A percentile compares a stretch with the other conserved stretches of the same genome.
Evolutionary conservation across 2,888 invertebrate genomes (phyloP).

Genomic region (Dysmachus trigonus): DNA sequence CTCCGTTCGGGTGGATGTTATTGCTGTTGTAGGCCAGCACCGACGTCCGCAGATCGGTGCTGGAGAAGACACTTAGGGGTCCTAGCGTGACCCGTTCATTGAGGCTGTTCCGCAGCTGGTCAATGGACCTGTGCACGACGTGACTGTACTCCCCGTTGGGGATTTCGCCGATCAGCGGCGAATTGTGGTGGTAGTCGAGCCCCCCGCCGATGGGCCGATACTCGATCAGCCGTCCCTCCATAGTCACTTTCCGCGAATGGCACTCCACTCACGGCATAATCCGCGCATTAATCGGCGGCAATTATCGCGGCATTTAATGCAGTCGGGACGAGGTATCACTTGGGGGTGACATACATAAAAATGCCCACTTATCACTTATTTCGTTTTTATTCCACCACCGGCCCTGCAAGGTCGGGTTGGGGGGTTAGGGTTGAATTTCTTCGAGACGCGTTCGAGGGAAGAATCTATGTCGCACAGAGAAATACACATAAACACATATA

Average conservation of each 20-base stretch:
- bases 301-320: neutral
- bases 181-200: conserved; percentile 72
- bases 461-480: neutral
- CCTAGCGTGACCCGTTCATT: conserved; percentile 70
- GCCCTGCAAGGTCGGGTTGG: neutral
- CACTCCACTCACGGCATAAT: neutral
- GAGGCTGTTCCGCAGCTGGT: conserved; percentile 70
- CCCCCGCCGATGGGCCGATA: conserved; percentile 70
- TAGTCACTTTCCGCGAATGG: conserved; percentile 50
- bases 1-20: conserved; percentile 41
- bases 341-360: conserved; percentile 7
- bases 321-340: neutral
- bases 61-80: conserved; percentile 65
- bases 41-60: conserved; percentile 58
- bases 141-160: conserved; percentile 72
- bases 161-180: conserved; percentile 74
- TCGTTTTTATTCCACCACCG: neutral
- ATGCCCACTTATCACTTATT: conserved; percentile 12
- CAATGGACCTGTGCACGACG: conserved; percentile 73
- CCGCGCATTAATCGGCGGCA: neutral
- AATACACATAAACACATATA: neutral
- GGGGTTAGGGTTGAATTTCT: neutral
- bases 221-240: conserved; percentile 70
- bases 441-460: neutral
- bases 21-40: conserved; percentile 57